phyloP scores from a whole-genome alignment of 2,888 invertebrate genomes.

The Seladonia tumulorum region DNA sequence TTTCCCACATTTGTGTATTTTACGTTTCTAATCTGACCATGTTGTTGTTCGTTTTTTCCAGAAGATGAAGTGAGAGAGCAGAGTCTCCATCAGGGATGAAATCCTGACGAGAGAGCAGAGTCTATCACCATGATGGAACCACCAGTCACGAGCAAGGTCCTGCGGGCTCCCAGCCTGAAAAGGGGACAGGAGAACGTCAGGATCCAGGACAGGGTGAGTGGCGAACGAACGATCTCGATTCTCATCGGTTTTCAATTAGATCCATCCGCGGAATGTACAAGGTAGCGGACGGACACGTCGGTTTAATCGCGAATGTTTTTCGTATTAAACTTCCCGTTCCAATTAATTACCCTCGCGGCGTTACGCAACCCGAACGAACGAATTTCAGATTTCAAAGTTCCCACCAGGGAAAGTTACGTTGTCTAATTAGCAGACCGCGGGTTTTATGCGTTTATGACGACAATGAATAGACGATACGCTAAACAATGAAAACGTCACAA shows the following conservation, averaged over 20 bases:
- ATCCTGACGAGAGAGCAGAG: constrained; percentile 75
- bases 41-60: constrained; percentile 34
- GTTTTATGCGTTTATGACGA: not conserved
- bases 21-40: not conserved
- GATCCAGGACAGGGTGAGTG: constrained; percentile 91
- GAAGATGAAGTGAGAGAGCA: constrained; percentile 69
- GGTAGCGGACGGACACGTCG: not conserved
- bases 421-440: not conserved
- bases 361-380: not conserved
- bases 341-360: not conserved
- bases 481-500: not conserved
- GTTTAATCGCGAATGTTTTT: not conserved
- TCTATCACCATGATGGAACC: constrained; percentile 80
- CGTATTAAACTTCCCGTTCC: not conserved
- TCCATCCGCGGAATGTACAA: not conserved
- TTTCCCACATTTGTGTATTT: no score
- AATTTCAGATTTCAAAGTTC: not conserved
- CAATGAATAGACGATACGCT: not conserved
- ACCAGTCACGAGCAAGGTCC: constrained; percentile 87
- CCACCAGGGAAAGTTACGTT: not conserved
- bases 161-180: constrained; percentile 91
- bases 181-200: constrained; percentile 92
- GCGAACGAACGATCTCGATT: not conserved
- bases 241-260: not conserved
- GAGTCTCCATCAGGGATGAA: constrained; percentile 71